Evolutionary conservation across 1,140 invertebrate species (phyloP), one percentile per base, ranked within the genome.

Genomic region (Himalopsyche phryganea): DNA sequence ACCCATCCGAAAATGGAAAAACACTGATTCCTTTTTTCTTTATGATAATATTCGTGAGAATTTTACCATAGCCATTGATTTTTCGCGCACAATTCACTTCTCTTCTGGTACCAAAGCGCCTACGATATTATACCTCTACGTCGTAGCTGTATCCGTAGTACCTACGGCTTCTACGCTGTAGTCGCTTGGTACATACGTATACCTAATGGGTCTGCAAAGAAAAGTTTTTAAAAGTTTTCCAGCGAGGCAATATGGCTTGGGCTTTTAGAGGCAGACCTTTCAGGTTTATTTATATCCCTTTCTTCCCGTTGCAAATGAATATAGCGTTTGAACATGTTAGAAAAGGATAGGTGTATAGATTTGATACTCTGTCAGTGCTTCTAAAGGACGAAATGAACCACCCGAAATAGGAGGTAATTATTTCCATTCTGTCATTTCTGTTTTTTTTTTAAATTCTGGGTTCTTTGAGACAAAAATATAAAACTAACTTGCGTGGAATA

Each of bases 141-240:
- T 6, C 38, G 13, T 52, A 14, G 50, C 13, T 18, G 11, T 13
- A 4, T 40, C 11, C 38, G 15, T 40, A 40, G 38, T 40, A 40
- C 38, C 38, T 38, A 11, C 51, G 41, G 51, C 50, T 15, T 40
- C 38, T 40, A 15, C 50, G 50, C 14, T n/a, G 51, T 19, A 33
- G 47, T 28, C 40, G 23, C 38, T 7, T 35, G 14, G 18, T 50
- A 58, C 49, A 38, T 48, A 20, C 45, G 48, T 50, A 72, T 73
- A 74, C 75, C 72, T 78, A 78, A 77, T 77, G 74, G 75, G 70
- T 73, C 75, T 71, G 75, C 74, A 77, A 78, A 78, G 75, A 76
- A 78, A 78, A 78, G 72, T 78, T 78, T 78, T 77, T 75, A 78
- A 77, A 78, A 78, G 72, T 78, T 78, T 78, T 76, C 71, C 75